These are phyloP conservation scores for Drosophila hydei DNA, from an alignment of 1,140 invertebrate genomes.

Conservation along the genomic window DNA sequence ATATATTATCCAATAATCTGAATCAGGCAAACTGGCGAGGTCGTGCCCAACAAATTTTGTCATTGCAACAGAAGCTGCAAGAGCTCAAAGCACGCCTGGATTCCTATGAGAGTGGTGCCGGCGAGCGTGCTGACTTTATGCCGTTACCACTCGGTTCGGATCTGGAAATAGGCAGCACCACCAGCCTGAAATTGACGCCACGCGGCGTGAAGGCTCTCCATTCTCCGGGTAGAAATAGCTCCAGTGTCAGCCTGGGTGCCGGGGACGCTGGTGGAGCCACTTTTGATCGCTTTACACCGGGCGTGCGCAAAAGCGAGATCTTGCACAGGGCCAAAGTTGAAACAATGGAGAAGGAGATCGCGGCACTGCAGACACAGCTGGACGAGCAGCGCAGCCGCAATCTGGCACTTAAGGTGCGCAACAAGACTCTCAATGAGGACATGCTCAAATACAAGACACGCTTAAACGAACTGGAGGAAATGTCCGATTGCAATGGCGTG, in stretches of 20 bases:
- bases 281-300: constrained; percentile 72
- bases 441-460: constrained; percentile 64
- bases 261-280: constrained; percentile 58
- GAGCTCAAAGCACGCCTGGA: constrained; percentile 87
- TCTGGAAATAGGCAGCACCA: constrained; percentile 32
- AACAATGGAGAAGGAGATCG: constrained; percentile 85
- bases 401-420: constrained; percentile 74
- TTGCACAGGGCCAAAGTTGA: constrained; percentile 85
- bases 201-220: constrained; percentile 2
- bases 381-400: constrained; percentile 77
- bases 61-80: constrained; percentile 87
- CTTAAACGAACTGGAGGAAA: constrained; percentile 62
- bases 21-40: constrained; percentile 87
- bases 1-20: constrained; percentile 67
- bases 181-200: constrained; percentile 8
- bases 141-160: constrained; percentile 56
- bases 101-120: constrained; percentile 57
- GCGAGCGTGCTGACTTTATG: constrained; percentile 53
- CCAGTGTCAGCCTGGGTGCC: constrained; percentile 26
- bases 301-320: constrained; percentile 73
- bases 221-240: constrained; percentile 19
- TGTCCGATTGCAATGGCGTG: constrained; percentile 63
- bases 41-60: constrained; percentile 88
- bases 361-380: constrained; percentile 84
- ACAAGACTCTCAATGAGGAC: constrained; percentile 79